Percentiles rank a stretch among this genome's conserved stretches.
These are phyloP conservation scores for Lottia gigantea DNA, from an alignment of 2,888 invertebrate genomes.

Conservation along the genomic window DNA sequence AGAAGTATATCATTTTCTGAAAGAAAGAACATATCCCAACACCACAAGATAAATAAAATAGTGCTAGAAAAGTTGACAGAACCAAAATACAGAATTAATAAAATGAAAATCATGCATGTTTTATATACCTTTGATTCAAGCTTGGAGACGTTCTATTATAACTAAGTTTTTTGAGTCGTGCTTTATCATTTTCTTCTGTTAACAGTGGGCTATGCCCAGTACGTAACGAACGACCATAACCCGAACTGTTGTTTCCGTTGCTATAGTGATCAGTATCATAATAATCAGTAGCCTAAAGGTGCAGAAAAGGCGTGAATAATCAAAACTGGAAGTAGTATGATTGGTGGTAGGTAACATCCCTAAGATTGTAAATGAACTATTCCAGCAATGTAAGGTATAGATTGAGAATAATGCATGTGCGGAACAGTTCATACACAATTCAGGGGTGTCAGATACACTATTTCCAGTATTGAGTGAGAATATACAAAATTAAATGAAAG, in stretches of 20 bases:
- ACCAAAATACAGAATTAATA: too few species aligned
- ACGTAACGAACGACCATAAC: not conserved
- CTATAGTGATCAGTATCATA: not conserved
- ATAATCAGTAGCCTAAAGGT: slow-evolving; percentile 6
- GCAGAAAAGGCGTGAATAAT: not conserved
- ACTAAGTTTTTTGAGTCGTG: not conserved
- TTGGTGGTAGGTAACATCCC: too few species aligned
- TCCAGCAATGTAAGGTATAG: too few species aligned
- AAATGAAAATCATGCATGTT: too few species aligned
- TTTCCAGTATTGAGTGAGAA: too few species aligned
- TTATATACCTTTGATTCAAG: not conserved
- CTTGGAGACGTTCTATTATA: not conserved
- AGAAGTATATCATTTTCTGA: not conserved
- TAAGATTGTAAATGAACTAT: too few species aligned
- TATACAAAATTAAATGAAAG: too few species aligned
- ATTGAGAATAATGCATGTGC: too few species aligned
- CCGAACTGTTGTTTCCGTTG: not conserved
- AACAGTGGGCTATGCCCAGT: slow-evolving; percentile 1
- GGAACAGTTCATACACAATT: too few species aligned
- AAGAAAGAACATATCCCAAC: not conserved
- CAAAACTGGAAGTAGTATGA: too few species aligned
- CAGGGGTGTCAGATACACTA: too few species aligned
- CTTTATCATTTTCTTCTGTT: not conserved
- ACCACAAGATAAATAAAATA: not conserved
- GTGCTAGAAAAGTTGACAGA: not conserved